Conservation (phyloP, 2,113 vertebrate species). For the Sceloporus undulatus region DNA sequence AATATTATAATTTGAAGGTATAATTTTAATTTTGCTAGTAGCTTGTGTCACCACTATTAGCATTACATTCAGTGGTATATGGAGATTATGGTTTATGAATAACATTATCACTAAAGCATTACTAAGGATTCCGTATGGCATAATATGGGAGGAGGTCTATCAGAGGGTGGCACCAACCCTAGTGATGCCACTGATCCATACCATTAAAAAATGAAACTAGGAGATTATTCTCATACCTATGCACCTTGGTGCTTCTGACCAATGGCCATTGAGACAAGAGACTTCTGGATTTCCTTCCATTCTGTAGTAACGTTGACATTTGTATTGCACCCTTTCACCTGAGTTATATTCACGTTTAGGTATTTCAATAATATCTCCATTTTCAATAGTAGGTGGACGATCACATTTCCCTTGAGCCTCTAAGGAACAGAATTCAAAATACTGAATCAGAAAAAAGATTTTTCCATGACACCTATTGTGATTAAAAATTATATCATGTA, state of each 20-base stretch:
- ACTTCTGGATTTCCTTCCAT: background rate
- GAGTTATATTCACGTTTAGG: fast-evolving
- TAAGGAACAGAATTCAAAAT: too few species aligned
- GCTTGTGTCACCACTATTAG: too few species aligned
- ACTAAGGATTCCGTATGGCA: too few species aligned
- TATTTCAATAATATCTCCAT: background rate
- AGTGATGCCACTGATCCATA: background rate
- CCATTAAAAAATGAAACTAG: background rate
- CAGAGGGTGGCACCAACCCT: too few species aligned
- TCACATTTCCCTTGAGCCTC: background rate
- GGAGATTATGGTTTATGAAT: too few species aligned
- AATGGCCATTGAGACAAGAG: background rate
- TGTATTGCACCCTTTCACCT: background rate
- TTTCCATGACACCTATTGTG: too few species aligned
- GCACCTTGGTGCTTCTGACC: slow-evolving; percentile 3
- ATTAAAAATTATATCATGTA: background rate
- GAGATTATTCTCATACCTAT: background rate
- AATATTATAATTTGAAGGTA: too few species aligned
- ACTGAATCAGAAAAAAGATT: background rate
- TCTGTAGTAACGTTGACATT: background rate
- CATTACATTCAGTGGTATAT: too few species aligned
- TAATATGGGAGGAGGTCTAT: too few species aligned
- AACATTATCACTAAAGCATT: too few species aligned
- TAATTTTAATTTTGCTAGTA: too few species aligned
- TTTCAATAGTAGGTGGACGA: background rate